Evolutionary conservation across 92 coral and sea anemone species (phyloP).

Genomic region (Heliopora coerulea): DNA sequence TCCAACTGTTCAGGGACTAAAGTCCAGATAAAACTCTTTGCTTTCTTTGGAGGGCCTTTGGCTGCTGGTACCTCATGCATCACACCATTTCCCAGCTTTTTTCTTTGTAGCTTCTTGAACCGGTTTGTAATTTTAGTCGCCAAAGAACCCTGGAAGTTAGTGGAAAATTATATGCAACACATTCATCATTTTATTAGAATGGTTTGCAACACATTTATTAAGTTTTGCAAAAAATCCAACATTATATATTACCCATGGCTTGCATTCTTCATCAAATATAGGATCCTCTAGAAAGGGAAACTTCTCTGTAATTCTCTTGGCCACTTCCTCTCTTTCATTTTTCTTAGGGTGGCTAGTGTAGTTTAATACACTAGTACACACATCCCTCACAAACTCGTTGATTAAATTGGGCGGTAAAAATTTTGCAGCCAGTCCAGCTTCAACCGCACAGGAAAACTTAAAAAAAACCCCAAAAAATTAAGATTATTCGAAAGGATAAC

Average conservation of each 20-base stretch:
- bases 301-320: conserved; percentile 5
- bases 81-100: background rate
- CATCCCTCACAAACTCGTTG: conserved; percentile 43
- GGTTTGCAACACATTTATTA: too few species aligned
- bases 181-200: background rate
- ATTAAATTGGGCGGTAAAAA: conserved; percentile 40
- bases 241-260: conserved; percentile 48
- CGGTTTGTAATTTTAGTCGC: conserved; percentile 29
- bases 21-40: conserved; percentile 11
- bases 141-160: conserved; percentile 38
- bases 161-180: background rate
- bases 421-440: conserved; percentile 42
- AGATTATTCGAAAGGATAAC: too few species aligned
- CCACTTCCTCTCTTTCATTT: conserved; percentile 34
- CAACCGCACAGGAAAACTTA: conserved; percentile 51
- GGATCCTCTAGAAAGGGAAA: conserved; percentile 51
- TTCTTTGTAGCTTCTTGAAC: conserved; percentile 41
- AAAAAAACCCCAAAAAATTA: background rate
- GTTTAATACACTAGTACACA: conserved; percentile 44
- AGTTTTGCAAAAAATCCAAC: too few species aligned
- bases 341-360: conserved; percentile 42
- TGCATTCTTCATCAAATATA: conserved; percentile 22
- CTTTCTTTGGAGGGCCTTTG: conserved; percentile 9
- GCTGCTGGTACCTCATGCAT: background rate
- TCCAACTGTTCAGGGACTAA: conserved; percentile 13